These are phyloP conservation scores for Solenopsis fugax DNA, from an alignment of 1,140 invertebrate genomes.

Conservation along the genomic window DNA sequence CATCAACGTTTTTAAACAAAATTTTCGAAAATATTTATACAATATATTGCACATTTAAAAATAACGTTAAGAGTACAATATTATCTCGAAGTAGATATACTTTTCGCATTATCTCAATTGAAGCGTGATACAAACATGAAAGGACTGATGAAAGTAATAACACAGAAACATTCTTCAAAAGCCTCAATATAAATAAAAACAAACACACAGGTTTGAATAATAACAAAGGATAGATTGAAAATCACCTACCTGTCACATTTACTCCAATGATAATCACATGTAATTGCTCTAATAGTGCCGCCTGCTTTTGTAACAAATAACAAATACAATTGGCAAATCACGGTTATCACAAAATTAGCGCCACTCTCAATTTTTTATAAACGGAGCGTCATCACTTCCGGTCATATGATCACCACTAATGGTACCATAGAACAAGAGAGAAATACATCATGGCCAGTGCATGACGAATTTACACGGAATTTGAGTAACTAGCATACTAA, in stretches of 20 bases:
- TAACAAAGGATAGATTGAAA: background rate
- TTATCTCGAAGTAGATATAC: too few species aligned
- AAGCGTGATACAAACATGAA: too few species aligned
- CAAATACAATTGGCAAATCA: background rate
- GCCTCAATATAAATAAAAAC: too few species aligned
- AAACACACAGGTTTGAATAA: background rate
- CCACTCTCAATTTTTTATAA: background rate
- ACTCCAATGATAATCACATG: background rate
- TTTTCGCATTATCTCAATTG: too few species aligned
- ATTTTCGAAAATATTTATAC: too few species aligned
- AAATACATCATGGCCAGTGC: background rate
- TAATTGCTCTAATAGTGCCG: background rate
- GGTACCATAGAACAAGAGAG: background rate
- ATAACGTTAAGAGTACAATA: too few species aligned
- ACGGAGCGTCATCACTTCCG: background rate
- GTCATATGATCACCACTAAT: too few species aligned
- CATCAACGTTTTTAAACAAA: background rate
- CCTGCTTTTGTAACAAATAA: background rate
- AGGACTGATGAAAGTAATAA: too few species aligned
- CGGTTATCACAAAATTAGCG: background rate
- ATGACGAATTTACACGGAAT: slow-evolving; percentile 15
- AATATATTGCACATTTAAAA: too few species aligned
- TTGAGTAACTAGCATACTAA: background rate
- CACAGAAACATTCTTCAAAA: too few species aligned
- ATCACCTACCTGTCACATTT: slow-evolving; percentile 7